Percentiles rank a stretch among this genome's conserved stretches.
These are phyloP conservation scores for Anticlea derivata DNA, from an alignment of 2,888 invertebrate species.

Conservation along the genomic window DNA sequence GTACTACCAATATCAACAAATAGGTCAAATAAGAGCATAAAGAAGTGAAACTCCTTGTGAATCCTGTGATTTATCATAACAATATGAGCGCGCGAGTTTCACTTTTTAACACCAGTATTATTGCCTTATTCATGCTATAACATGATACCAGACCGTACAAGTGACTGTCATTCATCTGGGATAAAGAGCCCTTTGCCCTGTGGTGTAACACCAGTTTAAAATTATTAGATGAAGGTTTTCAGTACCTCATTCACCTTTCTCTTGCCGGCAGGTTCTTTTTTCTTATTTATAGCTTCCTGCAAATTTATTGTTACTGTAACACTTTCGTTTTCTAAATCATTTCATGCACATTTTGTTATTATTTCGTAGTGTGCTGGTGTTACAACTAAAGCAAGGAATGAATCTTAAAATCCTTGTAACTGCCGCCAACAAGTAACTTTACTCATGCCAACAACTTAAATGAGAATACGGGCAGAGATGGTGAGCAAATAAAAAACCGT, in stretches of 20 bases:
- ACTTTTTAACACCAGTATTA: neutral
- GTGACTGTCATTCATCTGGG: constrained; percentile 9
- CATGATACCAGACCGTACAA: neutral
- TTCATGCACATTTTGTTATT: constrained; percentile 17
- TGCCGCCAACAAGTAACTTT: neutral
- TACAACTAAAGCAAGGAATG: constrained; percentile 1
- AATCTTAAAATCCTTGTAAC: neutral
- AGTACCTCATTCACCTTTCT: constrained; percentile 83
- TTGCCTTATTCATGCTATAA: neutral
- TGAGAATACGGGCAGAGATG: too few species aligned
- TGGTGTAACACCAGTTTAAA: constrained; percentile 47
- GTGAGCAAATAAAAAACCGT: too few species aligned
- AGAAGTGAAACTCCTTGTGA: neutral
- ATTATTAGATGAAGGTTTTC: constrained; percentile 80
- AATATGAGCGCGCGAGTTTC: neutral
- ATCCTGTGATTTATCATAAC: too few species aligned
- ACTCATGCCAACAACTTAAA: neutral
- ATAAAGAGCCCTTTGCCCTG: constrained; percentile 68
- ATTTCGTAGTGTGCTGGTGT: neutral
- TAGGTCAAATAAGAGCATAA: neutral
- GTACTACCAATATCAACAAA: constrained; percentile 2
- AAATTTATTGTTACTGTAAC: constrained; percentile 73
- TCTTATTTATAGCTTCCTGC: constrained; percentile 82
- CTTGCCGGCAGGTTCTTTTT: constrained; percentile 78
- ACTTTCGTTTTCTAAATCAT: constrained; percentile 36